Evolutionary conservation across 2,797 vertebrate genomes (phyloP).

Genomic region (Anas capensis): DNA sequence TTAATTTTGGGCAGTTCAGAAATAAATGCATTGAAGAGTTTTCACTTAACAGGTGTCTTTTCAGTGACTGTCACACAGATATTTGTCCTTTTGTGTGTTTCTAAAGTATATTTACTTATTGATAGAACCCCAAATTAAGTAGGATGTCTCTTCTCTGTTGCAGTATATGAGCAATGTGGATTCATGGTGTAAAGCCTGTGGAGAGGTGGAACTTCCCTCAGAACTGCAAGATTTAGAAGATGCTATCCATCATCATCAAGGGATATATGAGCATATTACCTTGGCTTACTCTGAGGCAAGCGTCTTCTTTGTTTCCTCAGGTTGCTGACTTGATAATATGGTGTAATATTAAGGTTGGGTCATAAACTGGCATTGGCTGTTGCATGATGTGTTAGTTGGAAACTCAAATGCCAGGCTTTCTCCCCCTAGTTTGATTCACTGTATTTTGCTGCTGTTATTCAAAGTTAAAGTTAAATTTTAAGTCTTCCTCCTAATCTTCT

Average conservation of each 20-base stretch:
- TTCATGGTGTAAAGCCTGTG: slow-evolving; percentile 97
- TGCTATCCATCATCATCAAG: slow-evolving; percentile 98
- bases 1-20: neutral
- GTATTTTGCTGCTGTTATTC: neutral
- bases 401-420: neutral
- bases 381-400: neutral
- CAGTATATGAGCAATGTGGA: slow-evolving; percentile 99
- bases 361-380: neutral
- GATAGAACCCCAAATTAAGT: neutral
- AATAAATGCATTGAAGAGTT: neutral
- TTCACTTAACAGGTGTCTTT: neutral
- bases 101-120: neutral
- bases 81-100: neutral
- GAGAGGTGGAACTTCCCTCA: slow-evolving; percentile 95
- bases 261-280: slow-evolving; percentile 96
- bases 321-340: neutral
- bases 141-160: neutral
- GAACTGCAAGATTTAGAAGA: slow-evolving; percentile 98
- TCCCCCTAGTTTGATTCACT: neutral
- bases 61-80: neutral
- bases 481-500: neutral
- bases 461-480: neutral
- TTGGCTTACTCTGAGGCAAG: slow-evolving; percentile 94
- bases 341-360: neutral
- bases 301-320: neutral